Conservation (phyloP, 2,888 invertebrate genomes). For the Petrolisthes cinctipes region DNA sequence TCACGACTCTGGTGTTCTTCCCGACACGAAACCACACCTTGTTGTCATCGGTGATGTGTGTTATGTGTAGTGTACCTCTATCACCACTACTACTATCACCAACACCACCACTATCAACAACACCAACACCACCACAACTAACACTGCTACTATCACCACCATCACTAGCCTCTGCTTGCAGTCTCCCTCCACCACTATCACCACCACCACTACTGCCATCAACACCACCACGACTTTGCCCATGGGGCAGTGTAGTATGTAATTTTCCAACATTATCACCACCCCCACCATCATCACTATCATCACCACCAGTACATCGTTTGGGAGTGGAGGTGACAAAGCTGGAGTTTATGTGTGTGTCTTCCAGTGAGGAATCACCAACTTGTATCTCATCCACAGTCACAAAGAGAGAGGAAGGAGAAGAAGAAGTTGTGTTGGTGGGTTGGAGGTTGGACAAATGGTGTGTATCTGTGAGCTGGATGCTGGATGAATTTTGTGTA, state of each 20-base stretch:
- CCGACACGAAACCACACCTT: conserved; percentile 36
- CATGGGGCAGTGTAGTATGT: not conserved
- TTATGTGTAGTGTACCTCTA: too few species aligned
- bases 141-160: too few species aligned
- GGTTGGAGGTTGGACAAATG: not conserved
- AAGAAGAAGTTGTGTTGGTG: too few species aligned
- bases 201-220: not conserved
- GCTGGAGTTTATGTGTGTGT: too few species aligned
- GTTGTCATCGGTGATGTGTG: not conserved
- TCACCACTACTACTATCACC: too few species aligned
- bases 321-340: conserved; percentile 44
- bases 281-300: not conserved
- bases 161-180: too few species aligned
- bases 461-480: not conserved
- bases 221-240: not conserved
- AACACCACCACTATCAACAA: not conserved
- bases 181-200: not conserved
- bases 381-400: not conserved
- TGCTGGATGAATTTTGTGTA: not conserved
- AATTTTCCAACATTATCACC: not conserved
- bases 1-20: conserved; percentile 22
- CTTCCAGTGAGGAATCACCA: not conserved
- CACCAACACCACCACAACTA: too few species aligned
- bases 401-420: not conserved
- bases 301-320: not conserved